Percentiles rank a stretch among this genome's conserved stretches.
Evolutionary conservation across 2,113 vertebrate species (phyloP).

Genomic region (Myotis yumanensis): DNA sequence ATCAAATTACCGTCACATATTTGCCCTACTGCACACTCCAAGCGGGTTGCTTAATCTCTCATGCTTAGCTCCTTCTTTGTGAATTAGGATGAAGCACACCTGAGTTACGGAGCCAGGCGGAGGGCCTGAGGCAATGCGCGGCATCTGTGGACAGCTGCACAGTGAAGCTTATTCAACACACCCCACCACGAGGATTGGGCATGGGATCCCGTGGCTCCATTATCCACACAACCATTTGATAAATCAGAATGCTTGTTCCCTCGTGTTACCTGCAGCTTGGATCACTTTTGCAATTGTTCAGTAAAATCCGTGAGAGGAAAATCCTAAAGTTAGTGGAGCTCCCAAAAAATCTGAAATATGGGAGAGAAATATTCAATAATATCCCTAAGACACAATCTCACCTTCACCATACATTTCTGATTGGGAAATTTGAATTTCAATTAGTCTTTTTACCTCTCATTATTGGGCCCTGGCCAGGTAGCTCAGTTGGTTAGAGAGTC

Average conservation of each 20-base stretch:
- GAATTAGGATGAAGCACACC: background rate
- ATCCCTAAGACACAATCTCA: background rate
- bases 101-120: background rate
- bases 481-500: too few species aligned
- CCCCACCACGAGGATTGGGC: too few species aligned
- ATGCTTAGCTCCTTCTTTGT: background rate
- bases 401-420: background rate
- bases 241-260: background rate
- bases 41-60: background rate
- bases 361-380: background rate
- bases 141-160: background rate
- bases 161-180: background rate
- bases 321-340: background rate
- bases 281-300: background rate
- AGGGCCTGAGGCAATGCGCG: background rate
- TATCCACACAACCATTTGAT: background rate
- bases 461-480: too few species aligned
- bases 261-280: background rate
- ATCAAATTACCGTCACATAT: background rate
- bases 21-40: background rate
- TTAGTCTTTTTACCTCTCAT: background rate
- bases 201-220: background rate
- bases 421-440: background rate
- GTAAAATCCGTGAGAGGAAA: background rate
- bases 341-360: background rate